Conservation (phyloP, 2,888 invertebrate genomes). For the Vanessa cardui region DNA sequence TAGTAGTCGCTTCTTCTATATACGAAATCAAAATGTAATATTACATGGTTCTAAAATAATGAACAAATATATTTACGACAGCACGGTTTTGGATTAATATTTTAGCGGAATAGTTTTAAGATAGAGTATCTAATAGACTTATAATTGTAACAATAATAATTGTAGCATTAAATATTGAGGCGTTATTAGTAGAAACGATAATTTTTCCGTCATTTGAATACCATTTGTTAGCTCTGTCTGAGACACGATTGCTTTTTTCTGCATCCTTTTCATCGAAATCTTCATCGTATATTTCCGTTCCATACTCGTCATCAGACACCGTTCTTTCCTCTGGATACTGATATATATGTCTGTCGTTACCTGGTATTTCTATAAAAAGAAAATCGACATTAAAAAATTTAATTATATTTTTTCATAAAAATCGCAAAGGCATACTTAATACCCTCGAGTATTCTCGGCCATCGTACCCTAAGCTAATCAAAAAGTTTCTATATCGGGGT, state of each 20-base stretch:
- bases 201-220: constrained; percentile 74
- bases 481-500: no score
- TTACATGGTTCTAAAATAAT: not conserved
- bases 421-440: not conserved
- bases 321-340: constrained; percentile 71
- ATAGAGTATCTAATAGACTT: constrained; percentile 41
- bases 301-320: constrained; percentile 72
- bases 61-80: not conserved
- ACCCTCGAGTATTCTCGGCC: no score
- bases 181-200: constrained; percentile 53
- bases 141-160: constrained; percentile 52
- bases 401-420: not conserved
- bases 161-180: constrained; percentile 45
- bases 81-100: constrained; percentile 5
- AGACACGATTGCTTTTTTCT: constrained; percentile 73
- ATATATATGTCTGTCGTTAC: constrained; percentile 73
- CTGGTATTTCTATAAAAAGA: constrained; percentile 72
- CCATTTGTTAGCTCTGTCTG: constrained; percentile 79
- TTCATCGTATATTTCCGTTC: constrained; percentile 70
- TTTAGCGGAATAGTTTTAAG: constrained; percentile 25
- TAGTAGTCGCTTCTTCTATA: not conserved
- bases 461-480: no score
- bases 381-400: not conserved
- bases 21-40: not conserved
- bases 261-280: constrained; percentile 59